phyloP scores from a whole-genome alignment of 2,888 invertebrate species.

The Epistrophe grossulariae region DNA sequence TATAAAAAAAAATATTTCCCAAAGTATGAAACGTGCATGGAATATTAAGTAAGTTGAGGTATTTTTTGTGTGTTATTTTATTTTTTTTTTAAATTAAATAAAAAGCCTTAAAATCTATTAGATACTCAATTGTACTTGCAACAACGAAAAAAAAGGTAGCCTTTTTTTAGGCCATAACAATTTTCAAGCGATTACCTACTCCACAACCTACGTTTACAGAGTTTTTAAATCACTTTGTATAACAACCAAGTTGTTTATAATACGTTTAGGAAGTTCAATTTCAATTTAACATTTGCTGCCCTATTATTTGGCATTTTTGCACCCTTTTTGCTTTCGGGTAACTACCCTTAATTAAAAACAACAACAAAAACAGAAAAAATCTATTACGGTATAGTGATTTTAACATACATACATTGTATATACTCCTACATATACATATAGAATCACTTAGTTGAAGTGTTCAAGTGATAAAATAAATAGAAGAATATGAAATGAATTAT shows the following conservation, averaged over 20 bases:
- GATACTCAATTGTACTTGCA: constrained; percentile 29
- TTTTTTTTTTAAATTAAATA: constrained; percentile 21
- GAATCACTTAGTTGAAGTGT: constrained; percentile 17
- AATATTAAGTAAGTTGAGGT: constrained; percentile 35
- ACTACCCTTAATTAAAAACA: constrained; percentile 23
- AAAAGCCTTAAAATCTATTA: constrained; percentile 28
- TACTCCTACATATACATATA: neutral
- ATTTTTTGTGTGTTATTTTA: neutral
- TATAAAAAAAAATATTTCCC: constrained; percentile 11
- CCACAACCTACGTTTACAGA: neutral
- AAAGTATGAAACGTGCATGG: constrained; percentile 42
- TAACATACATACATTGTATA: neutral
- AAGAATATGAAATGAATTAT: constrained; percentile 35
- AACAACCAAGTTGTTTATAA: constrained; percentile 11
- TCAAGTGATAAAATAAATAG: constrained; percentile 36
- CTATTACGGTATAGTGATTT: constrained; percentile 10
- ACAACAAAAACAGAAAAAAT: neutral
- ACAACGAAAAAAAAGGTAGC: neutral
- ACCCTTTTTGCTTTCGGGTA: constrained; percentile 22
- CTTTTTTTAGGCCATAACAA: constrained; percentile 28
- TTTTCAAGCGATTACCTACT: constrained; percentile 34
- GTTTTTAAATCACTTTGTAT: constrained; percentile 7
- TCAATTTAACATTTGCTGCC: constrained; percentile 29
- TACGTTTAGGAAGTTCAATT: constrained; percentile 37
- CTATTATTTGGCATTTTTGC: constrained; percentile 24